Conservation (phyloP, 1,140 invertebrate genomes). For the Amphibalanus amphitrite region DNA sequence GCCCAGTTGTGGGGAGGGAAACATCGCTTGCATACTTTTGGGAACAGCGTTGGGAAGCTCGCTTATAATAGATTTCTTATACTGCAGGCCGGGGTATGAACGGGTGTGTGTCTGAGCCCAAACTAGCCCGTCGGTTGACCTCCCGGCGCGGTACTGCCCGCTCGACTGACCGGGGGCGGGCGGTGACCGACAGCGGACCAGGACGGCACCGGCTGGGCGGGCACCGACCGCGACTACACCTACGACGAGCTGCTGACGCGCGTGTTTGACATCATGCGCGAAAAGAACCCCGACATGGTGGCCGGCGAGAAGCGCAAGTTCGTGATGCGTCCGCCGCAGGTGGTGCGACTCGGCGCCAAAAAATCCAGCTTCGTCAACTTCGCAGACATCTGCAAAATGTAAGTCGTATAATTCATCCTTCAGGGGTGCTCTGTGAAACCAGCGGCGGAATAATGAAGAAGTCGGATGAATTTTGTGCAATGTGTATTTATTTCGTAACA, state of each 20-base stretch:
- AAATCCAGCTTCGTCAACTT: slow-evolving; percentile 99
- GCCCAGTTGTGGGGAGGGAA: too few relatives aligned
- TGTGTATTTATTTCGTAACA: slow-evolving; percentile 36
- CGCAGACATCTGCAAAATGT: slow-evolving; percentile 70
- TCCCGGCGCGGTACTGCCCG: background rate
- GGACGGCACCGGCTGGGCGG: slow-evolving; percentile 16
- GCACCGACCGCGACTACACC: slow-evolving; percentile 58
- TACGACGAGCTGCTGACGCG: slow-evolving; percentile 93
- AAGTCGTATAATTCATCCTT: too few relatives aligned
- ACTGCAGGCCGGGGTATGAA: background rate
- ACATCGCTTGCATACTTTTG: too few relatives aligned
- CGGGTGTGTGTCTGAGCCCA: background rate
- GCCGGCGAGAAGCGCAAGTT: slow-evolving; percentile 97
- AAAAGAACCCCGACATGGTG: slow-evolving; percentile 99
- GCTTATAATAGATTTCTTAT: background rate
- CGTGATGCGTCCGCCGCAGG: slow-evolving; percentile 84
- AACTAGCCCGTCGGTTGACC: background rate
- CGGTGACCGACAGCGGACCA: background rate
- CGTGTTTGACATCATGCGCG: slow-evolving; percentile 96
- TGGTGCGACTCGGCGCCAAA: slow-evolving; percentile 78
- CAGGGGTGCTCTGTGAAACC: too few relatives aligned
- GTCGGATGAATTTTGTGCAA: too few relatives aligned
- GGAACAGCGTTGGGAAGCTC: too few relatives aligned
- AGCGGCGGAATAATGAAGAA: too few relatives aligned
- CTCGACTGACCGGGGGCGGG: background rate